Conservation (phyloP, 92 coral and sea anemone genomes). For the Hydrozoanthus gracilis region DNA sequence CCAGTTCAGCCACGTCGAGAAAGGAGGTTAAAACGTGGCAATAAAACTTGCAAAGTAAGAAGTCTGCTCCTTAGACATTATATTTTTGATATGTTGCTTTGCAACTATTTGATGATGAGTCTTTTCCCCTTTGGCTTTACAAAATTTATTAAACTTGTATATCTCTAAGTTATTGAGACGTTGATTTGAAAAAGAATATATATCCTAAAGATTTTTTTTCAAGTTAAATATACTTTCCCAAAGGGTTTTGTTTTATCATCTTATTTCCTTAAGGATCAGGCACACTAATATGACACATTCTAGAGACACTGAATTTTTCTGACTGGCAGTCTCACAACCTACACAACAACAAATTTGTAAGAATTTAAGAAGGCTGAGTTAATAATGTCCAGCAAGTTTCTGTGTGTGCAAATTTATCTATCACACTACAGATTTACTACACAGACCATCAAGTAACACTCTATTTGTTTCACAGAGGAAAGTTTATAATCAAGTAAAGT, state of each 20-base stretch:
- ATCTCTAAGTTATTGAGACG: neutral
- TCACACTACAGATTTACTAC: neutral
- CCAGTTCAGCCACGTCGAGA: conserved; percentile 36
- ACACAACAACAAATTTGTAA: neutral
- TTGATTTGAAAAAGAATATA: neutral
- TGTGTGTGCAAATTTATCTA: neutral
- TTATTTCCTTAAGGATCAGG: neutral
- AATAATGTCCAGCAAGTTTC: neutral
- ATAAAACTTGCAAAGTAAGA: too few relatives aligned
- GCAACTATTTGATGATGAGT: neutral
- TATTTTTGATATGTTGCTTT: neutral
- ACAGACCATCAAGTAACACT: neutral
- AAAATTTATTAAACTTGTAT: neutral
- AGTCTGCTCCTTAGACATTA: neutral
- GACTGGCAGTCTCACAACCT: neutral
- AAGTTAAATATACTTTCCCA: neutral
- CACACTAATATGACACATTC: neutral
- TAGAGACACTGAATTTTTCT: neutral
- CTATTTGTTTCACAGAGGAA: neutral
- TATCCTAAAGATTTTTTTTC: neutral
- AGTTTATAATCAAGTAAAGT: neutral
- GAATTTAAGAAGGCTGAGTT: neutral
- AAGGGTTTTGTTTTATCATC: neutral
- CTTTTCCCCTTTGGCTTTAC: too few relatives aligned
- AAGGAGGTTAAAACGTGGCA: conserved; percentile 34